Percentiles rank a stretch among this genome's conserved stretches.
These are phyloP conservation scores for Silurus lanzhouensis DNA, from an alignment of 2,797 vertebrate genomes.

Conservation along the genomic window DNA sequence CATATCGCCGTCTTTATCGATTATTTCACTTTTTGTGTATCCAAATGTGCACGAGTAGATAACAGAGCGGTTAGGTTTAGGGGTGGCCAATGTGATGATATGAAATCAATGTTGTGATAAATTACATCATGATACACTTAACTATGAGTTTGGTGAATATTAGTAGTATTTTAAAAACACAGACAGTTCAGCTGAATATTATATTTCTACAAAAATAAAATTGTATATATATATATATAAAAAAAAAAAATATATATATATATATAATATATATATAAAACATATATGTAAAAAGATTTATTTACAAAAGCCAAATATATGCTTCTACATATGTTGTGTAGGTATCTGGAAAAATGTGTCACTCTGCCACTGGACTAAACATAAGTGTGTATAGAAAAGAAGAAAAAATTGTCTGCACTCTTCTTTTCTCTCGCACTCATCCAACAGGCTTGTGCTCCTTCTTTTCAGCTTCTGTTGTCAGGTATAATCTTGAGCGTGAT, in stretches of 20 bases:
- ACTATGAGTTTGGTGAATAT: background rate
- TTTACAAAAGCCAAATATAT: no score
- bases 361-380: background rate
- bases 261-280: no score
- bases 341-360: background rate
- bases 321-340: background rate
- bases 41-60: background rate
- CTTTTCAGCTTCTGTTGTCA: conserved; percentile 74
- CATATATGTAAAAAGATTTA: no score
- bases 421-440: conserved; percentile 73
- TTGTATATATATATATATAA: no score
- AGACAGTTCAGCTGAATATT: background rate
- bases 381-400: conserved; percentile 49
- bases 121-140: conserved; percentile 6
- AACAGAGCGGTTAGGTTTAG: background rate
- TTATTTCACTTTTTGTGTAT: background rate
- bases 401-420: conserved; percentile 73
- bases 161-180: background rate
- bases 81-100: background rate
- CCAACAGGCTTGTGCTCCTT: conserved; percentile 63
- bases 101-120: conserved; percentile 15
- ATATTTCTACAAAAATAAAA: background rate
- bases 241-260: no score
- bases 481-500: conserved; percentile 82
- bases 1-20: background rate